phyloP scores from a whole-genome alignment of 2,888 invertebrate genomes.

The Tetragnatha montana region DNA sequence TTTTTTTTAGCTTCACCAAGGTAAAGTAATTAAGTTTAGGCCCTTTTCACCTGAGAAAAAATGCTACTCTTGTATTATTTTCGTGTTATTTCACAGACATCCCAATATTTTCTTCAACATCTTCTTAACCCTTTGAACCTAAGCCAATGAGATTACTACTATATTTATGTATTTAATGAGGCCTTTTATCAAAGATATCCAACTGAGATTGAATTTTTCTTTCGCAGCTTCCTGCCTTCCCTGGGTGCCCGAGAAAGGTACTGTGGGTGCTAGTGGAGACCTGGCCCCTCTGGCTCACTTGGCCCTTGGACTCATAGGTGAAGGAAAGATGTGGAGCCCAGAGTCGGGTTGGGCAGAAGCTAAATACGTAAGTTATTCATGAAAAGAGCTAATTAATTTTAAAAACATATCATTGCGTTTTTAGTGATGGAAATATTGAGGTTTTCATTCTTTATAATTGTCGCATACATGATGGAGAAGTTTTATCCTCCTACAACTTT shows the following conservation, averaged over 20 bases:
- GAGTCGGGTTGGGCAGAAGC: conserved; percentile 81
- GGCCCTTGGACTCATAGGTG: conserved; percentile 82
- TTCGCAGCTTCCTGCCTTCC: conserved; percentile 81
- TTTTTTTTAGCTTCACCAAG: neutral
- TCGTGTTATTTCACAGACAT: too few relatives aligned
- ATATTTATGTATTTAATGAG: too few relatives aligned
- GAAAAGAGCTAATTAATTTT: too few relatives aligned
- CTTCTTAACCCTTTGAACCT: neutral
- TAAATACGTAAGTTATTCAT: conserved; percentile 77
- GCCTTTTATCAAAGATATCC: neutral
- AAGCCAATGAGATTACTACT: neutral
- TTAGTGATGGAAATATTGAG: too few relatives aligned
- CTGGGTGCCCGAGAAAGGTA: conserved; percentile 83
- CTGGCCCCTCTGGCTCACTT: conserved; percentile 82
- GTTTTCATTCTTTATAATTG: neutral
- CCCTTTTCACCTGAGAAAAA: neutral
- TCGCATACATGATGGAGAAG: too few relatives aligned
- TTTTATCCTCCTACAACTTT: neutral
- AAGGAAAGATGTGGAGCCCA: conserved; percentile 83
- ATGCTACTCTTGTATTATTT: too few relatives aligned
- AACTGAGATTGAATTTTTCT: neutral
- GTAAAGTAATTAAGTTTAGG: too few relatives aligned
- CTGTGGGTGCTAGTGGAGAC: conserved; percentile 83
- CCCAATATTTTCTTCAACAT: too few relatives aligned
- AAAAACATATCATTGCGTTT: too few relatives aligned